These are phyloP conservation scores for Drosophila nannoptera DNA, from an alignment of 1,140 invertebrate species.

Conservation along the genomic window DNA sequence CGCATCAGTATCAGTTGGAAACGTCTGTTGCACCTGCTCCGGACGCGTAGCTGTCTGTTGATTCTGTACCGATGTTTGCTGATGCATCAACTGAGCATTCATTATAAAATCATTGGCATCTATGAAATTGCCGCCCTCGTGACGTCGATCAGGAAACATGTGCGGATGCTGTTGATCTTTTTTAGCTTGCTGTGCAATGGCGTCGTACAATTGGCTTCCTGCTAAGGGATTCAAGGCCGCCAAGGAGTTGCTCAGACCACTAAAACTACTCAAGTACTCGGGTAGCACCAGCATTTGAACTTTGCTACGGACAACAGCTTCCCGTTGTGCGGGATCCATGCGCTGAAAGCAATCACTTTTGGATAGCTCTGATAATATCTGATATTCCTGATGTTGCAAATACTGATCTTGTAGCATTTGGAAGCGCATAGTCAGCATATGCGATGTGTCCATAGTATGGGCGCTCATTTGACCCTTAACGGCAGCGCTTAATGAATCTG, in stretches of 20 bases:
- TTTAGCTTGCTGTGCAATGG: constrained; percentile 59
- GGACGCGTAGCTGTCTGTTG: neutral
- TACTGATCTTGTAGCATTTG: constrained; percentile 81
- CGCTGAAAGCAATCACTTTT: constrained; percentile 84
- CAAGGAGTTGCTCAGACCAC: constrained; percentile 56
- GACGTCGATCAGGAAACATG: constrained; percentile 60
- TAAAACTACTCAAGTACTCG: constrained; percentile 78
- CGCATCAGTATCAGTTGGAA: constrained; percentile 15
- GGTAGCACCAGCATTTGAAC: constrained; percentile 80
- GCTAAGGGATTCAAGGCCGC: constrained; percentile 59
- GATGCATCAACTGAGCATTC: constrained; percentile 61
- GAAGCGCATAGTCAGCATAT: constrained; percentile 80
- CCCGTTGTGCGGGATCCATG: constrained; percentile 82
- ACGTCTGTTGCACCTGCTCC: constrained; percentile 56
- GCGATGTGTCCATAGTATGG: constrained; percentile 65
- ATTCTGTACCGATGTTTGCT: constrained; percentile 80
- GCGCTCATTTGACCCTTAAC: constrained; percentile 52
- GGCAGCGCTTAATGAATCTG: constrained; percentile 57
- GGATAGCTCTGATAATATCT: constrained; percentile 82
- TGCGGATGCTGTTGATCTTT: constrained; percentile 54
- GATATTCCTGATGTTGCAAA: constrained; percentile 80
- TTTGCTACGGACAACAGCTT: constrained; percentile 81
- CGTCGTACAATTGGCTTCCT: constrained; percentile 60
- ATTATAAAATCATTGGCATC: constrained; percentile 75
- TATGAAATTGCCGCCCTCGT: constrained; percentile 50